Percentiles rank a stretch among this genome's conserved stretches.
Evolutionary conservation across 2,888 invertebrate genomes (phyloP).

Genomic region (Callimorpha dominula): DNA sequence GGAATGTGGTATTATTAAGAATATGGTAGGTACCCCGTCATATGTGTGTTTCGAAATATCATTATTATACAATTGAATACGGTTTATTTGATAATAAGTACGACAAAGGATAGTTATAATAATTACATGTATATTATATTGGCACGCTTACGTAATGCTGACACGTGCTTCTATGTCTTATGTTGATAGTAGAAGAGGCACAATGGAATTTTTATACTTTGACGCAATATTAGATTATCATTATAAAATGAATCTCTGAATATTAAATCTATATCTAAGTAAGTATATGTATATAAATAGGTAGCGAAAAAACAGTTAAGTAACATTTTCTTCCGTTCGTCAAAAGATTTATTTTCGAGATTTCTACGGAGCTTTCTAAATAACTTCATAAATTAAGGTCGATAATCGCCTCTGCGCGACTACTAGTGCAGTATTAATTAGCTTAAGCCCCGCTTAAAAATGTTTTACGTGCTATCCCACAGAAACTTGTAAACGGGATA

Average conservation of each 20-base stretch:
- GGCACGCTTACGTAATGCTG: background rate
- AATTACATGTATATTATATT: slow-evolving; percentile 5
- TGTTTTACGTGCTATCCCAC: no score
- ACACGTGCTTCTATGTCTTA: background rate
- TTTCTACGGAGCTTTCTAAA: no score
- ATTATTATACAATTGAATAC: slow-evolving; percentile 9
- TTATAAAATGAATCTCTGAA: background rate
- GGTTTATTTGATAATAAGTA: slow-evolving; percentile 15
- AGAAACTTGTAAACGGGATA: no score
- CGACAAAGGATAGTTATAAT: background rate
- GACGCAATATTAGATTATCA: background rate
- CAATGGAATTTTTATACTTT: slow-evolving; percentile 1
- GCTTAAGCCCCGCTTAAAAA: no score
- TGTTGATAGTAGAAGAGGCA: background rate
- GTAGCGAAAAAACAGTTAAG: no score
- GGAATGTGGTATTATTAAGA: slow-evolving; percentile 1
- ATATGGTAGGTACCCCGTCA: no score
- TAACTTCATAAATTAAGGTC: no score
- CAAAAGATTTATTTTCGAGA: background rate
- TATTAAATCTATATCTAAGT: background rate
- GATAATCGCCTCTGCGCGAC: no score
- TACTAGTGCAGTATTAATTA: no score
- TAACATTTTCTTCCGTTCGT: background rate
- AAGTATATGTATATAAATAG: background rate
- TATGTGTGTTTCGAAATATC: background rate